phyloP scores from a whole-genome alignment of 2,797 vertebrate species.

The Sebastes baramenuke region DNA sequence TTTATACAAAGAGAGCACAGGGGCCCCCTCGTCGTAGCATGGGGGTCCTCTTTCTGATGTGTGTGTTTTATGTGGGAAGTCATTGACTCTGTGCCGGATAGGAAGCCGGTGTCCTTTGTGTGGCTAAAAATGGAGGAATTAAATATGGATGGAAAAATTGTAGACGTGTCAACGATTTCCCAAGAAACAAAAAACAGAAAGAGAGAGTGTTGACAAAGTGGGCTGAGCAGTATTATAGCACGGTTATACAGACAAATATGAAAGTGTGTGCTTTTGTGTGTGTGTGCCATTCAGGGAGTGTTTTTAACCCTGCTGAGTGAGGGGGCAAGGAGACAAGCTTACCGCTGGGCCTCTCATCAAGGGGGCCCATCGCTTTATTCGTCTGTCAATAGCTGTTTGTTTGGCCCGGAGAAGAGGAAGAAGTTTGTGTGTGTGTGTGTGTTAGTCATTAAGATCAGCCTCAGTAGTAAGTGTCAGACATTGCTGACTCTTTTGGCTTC shows the following conservation, averaged over 20 bases:
- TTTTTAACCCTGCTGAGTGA: slow-evolving; percentile 54
- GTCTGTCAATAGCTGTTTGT: slow-evolving; percentile 65
- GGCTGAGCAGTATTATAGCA: slow-evolving; percentile 30
- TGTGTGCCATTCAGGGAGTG: slow-evolving; percentile 29
- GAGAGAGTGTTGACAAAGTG: slow-evolving; percentile 66
- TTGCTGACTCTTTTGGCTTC: slow-evolving; percentile 19
- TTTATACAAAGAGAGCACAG: slow-evolving; percentile 76
- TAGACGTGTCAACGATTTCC: slow-evolving; percentile 4
- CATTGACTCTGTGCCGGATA: slow-evolving; percentile 52
- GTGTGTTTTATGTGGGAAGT: slow-evolving; percentile 70
- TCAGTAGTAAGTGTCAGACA: slow-evolving; percentile 32
- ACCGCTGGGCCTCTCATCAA: slow-evolving; percentile 41
- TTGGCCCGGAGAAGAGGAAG: slow-evolving; percentile 8
- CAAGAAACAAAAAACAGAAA: slow-evolving; percentile 14
- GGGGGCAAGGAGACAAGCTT: slow-evolving; percentile 36
- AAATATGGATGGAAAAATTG: slow-evolving; percentile 24
- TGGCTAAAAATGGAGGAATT: slow-evolving; percentile 38
- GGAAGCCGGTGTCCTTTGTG: slow-evolving; percentile 44
- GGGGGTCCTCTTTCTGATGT: slow-evolving; percentile 69
- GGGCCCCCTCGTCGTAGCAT: slow-evolving; percentile 51
- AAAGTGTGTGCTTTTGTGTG: slow-evolving; percentile 1
- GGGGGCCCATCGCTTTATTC: slow-evolving; percentile 35
- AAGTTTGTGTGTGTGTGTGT: slow-evolving; percentile 13
- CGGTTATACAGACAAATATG: slow-evolving; percentile 18
- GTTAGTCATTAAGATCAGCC: slow-evolving; percentile 43